Evolutionary conservation across 2,113 vertebrate genomes (phyloP), one percentile per base, ranked within the genome.

Genomic region (Leptobrachium ailaonicum): DNA sequence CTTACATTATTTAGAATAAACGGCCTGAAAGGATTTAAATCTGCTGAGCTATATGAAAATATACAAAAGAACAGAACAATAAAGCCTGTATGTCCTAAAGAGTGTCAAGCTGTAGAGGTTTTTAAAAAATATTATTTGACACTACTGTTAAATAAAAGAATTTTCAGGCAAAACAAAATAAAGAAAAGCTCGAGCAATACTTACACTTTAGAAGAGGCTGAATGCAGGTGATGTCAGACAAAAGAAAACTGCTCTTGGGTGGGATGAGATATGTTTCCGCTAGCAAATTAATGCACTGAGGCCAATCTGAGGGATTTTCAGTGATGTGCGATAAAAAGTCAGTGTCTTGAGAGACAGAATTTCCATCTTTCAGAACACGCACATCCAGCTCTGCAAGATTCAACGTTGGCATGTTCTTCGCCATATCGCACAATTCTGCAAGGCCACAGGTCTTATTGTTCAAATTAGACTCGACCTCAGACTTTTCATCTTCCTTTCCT

Each of bases 241-340:
- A 91, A 85, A 99, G 94, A 85, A 99, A 99, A 72, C 90, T 88
- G 73, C 95, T 87, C 70, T 84, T 90, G 1, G 95, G 94, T 14
- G 97, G 97, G 69, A 99, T 85, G 13, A 99, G 83, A 82, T 98
- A 99, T 11, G 93, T 92, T 84, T 96, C 92, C 32, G 95, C 96
- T 93, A 98, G 93, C 81, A 99, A 80, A 0, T 84, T 85, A 67
- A 96, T 84, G 72, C 90, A 89, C 43, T 88, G 85, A 2, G 94
- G 89, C 67, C 14, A 66, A 71, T 84, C 83, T 2, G 85, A 82
- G 40, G n/a, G 85, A 83, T 95, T 97, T 89, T 96, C 94, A 2
- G 87, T 92, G 54, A 99, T 73, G 68, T 83, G 87, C 0, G 92
- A 94, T 83, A 96, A 93, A 84, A 95, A 82, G 82, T 96, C 94